These are phyloP conservation scores for Champsocephalus esox DNA, from an alignment of 2,797 vertebrate species.

Conservation along the genomic window DNA sequence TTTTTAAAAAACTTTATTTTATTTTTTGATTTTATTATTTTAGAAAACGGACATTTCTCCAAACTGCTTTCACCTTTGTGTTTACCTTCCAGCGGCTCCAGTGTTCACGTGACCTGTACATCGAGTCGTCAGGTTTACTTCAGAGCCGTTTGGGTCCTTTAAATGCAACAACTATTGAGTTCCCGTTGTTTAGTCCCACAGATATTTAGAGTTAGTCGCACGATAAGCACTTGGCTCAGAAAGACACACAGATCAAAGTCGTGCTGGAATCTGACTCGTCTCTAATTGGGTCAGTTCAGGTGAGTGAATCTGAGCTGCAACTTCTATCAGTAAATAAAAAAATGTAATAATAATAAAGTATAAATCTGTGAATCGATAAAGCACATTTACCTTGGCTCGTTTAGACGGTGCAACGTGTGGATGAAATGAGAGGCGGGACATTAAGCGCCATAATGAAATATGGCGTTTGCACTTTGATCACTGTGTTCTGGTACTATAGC, in stretches of 20 bases:
- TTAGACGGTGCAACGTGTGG: neutral
- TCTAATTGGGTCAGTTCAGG: neutral
- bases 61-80: too few relatives aligned
- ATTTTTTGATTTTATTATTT: too few relatives aligned
- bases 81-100: too few relatives aligned
- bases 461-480: slow-evolving; percentile 57
- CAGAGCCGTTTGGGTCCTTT: neutral
- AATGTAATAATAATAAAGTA: neutral
- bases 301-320: slow-evolving; percentile 2
- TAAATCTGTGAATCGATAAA: neutral
- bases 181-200: neutral
- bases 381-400: neutral
- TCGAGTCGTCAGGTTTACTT: neutral
- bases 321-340: neutral
- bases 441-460: neutral
- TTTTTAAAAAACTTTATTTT: too few relatives aligned
- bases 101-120: too few relatives aligned
- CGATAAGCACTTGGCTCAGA: too few relatives aligned
- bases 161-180: neutral
- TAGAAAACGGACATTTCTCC: too few relatives aligned
- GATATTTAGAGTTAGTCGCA: neutral
- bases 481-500: slow-evolving; percentile 44
- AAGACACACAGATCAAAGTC: too few relatives aligned
- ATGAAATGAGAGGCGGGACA: neutral
- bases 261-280: neutral